Percentiles rank a stretch among this genome's conserved stretches.
Evolutionary conservation across 1,140 invertebrate genomes (phyloP).

Genomic region (Leptopilina boulardi): DNA sequence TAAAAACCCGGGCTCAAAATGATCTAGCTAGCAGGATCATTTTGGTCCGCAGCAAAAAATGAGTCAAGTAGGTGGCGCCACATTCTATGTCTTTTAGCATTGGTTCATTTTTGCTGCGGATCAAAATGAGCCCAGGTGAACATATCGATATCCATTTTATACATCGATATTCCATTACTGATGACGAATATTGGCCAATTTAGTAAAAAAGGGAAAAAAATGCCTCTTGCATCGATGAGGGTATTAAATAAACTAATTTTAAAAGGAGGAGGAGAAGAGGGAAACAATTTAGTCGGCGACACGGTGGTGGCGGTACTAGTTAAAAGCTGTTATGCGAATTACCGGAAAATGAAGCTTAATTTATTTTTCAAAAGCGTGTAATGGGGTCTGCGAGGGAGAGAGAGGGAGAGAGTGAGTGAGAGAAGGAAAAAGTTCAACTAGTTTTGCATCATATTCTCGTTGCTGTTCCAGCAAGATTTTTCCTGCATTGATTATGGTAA

Average conservation of each 20-base stretch:
- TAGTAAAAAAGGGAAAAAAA: background rate
- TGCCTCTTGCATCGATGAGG: background rate
- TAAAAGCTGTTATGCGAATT: slow-evolving; percentile 7
- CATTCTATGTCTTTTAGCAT: too few species aligned
- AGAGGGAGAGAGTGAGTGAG: background rate
- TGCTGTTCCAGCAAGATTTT: slow-evolving; percentile 26
- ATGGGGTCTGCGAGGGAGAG: background rate
- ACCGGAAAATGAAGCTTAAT: background rate
- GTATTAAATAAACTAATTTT: background rate
- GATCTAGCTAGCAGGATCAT: too few species aligned
- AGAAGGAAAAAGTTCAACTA: background rate
- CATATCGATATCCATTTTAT: too few species aligned
- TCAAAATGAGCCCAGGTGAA: too few species aligned
- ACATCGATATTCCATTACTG: too few species aligned
- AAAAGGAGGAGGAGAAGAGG: background rate
- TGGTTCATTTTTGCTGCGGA: too few species aligned
- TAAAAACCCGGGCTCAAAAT: too few species aligned
- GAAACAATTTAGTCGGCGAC: background rate
- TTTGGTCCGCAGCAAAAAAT: too few species aligned
- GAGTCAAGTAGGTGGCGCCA: too few species aligned
- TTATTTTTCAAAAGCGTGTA: background rate
- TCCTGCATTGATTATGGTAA: slow-evolving; percentile 31
- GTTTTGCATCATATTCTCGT: slow-evolving; percentile 4
- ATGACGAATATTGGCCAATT: background rate
- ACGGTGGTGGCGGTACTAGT: background rate